Evolutionary conservation across 2,888 invertebrate genomes (phyloP).

Genomic region (Siphlonurus alternatus): DNA sequence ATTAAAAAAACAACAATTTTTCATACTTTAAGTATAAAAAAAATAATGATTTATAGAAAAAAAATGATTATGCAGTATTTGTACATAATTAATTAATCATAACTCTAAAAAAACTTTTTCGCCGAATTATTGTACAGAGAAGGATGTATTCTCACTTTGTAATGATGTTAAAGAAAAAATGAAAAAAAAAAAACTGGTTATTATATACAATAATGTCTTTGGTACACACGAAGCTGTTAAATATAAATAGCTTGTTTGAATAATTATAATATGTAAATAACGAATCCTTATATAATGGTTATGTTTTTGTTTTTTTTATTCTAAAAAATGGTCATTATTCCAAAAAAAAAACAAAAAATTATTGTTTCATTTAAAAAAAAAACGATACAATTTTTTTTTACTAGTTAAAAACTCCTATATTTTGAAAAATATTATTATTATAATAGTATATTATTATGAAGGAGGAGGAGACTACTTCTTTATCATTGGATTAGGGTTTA

Average conservation of each 20-base stretch:
- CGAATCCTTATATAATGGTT: not conserved
- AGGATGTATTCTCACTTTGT: not conserved
- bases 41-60: not conserved
- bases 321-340: not conserved
- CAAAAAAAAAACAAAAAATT: not conserved
- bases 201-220: not conserved
- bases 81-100: not conserved
- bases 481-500: not conserved
- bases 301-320: not conserved
- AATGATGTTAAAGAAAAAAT: not conserved
- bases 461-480: not conserved
- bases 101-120: conserved; percentile 7
- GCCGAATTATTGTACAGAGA: conserved; percentile 9
- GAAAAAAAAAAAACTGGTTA: not conserved
- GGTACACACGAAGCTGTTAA: not conserved
- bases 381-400: not conserved
- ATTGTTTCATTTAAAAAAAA: not conserved
- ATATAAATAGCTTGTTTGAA: not conserved
- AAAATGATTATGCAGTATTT: not conserved
- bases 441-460: too few relatives aligned
- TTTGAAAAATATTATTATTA: too few relatives aligned
- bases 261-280: not conserved
- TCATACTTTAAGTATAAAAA: not conserved
- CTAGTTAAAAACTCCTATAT: too few relatives aligned
- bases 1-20: too few relatives aligned